Conservation (phyloP, 2,113 vertebrate genomes). For the Centrocercus urophasianus region DNA sequence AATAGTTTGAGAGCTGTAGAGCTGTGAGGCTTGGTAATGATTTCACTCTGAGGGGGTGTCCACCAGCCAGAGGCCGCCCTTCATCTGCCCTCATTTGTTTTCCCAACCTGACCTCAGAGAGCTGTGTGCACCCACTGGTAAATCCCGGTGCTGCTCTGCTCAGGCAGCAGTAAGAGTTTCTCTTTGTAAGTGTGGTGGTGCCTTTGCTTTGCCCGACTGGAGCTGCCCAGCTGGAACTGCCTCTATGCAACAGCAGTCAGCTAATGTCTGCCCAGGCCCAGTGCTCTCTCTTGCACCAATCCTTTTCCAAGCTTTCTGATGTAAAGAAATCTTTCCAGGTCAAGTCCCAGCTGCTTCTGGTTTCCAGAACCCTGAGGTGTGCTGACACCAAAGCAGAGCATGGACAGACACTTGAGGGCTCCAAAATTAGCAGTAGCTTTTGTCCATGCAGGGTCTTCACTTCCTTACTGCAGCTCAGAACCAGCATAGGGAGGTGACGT, state of each 20-base stretch:
- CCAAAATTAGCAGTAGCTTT: not conserved
- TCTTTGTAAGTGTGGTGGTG: not conserved
- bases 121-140: not conserved
- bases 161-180: not conserved
- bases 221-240: not conserved
- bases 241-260: not conserved
- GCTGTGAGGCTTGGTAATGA: not conserved
- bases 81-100: not conserved
- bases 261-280: not conserved
- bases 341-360: rapidly evolving
- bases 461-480: not conserved
- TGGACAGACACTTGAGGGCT: not conserved
- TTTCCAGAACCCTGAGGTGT: not conserved
- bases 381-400: not conserved
- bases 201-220: not conserved
- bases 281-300: not conserved
- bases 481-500: not conserved
- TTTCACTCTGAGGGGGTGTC: not conserved
- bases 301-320: not conserved
- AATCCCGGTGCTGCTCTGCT: not conserved
- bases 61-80: not conserved
- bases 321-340: not conserved
- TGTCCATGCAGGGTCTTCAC: not conserved
- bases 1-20: not conserved
- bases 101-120: not conserved